Evolutionary conservation across 2,888 invertebrate species (phyloP), one percentile per base, ranked within the genome.

Genomic region (Lasioglossum malachurum): DNA sequence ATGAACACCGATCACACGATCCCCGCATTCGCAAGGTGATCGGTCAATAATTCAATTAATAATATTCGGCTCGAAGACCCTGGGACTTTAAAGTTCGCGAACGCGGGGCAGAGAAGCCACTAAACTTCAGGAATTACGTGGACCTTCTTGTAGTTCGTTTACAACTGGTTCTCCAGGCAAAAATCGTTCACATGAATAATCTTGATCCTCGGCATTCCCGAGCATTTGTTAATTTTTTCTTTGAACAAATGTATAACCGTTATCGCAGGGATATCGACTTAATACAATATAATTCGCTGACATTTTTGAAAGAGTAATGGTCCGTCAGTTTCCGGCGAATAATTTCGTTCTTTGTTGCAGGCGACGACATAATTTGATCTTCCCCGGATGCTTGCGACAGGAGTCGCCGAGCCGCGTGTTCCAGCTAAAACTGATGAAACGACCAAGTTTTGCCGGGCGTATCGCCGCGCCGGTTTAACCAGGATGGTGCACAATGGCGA

Each of bases 391-490:
- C 31, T 4, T 16, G 60, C 27, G 60, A 31, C 31, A 16, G 60
- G 60, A 64, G 16, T 31, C 60, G 27, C 60, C 27, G 60, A 27
- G 27, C 60, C 60, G 16, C 31, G 16, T 31, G 60, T 31, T 16
- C 60, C 60, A 31, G 60, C 60, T 35, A 67, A 67, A 67, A 31
- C 31, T 67, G 67, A 67, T 67, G 31, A 69, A 69, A 41, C 69
- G 23, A 4, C 38, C 23, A 35, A 69, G 38, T 38, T 69, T 69
- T 23, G 35, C 38, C 38, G n/a, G 69, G 8, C 31, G 31, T 69
- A 69, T 19, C 23, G 31, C 67, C 35, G 35, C 35, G 1, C 67
- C 19, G 67, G 19, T 38, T 38, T 23, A 41, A 35, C 69, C 35
- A 69, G 67, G 41, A 69, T n/a, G 23, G 19, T 67, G 67, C 19